Evolutionary conservation across 2,888 invertebrate species (phyloP), one percentile per base, ranked within the genome.

Genomic region (Thyatira batis): DNA sequence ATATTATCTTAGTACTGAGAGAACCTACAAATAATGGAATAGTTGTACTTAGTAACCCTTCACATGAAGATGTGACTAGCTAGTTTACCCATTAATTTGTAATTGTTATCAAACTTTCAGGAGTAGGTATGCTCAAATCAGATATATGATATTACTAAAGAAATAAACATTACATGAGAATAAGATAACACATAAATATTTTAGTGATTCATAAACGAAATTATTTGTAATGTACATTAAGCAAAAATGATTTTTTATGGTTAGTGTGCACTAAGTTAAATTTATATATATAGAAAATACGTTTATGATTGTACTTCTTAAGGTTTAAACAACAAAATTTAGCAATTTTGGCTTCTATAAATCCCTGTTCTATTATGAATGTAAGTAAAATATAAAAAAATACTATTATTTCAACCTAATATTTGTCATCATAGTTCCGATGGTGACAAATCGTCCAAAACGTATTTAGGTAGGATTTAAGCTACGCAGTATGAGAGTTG

Each of bases 161-260:
- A 69, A 39, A 17, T 4, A 65, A 63, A 63, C 71, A 74, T 60
- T 71, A 64, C 73, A 70, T 61, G 61, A 60, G 58, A 80, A 76
- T 74, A 63, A 67, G 71, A 65, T 67, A 69, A 53, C 49, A 55
- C 73, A 64, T 69, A 6, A 68, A 73, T 64, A 69, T 63, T 70
- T 71, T 77, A 79, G 69, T 73, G 58, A 76, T 78, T 76, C 75
- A 71, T 72, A 64, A 82, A 80, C 77, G 73, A 88, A 89, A 87
- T 88, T 85, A 84, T 95, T 94, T 71, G 93, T 93, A 78, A 94
- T 81, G 61, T 92, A 89, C 69, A 92, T 93, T 71, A 61, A 92
- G 85, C 54, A 94, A 94, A 76, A 94, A 92, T 71, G 93, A 94
- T 68, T 92, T 90, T 61, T 95, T 82, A 85, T 95, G 72, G 69